A percentile compares a stretch with the other conserved stretches of the same genome.
phyloP scores from a whole-genome alignment of 2,797 vertebrate species.

The Thamnophis elegans region DNA sequence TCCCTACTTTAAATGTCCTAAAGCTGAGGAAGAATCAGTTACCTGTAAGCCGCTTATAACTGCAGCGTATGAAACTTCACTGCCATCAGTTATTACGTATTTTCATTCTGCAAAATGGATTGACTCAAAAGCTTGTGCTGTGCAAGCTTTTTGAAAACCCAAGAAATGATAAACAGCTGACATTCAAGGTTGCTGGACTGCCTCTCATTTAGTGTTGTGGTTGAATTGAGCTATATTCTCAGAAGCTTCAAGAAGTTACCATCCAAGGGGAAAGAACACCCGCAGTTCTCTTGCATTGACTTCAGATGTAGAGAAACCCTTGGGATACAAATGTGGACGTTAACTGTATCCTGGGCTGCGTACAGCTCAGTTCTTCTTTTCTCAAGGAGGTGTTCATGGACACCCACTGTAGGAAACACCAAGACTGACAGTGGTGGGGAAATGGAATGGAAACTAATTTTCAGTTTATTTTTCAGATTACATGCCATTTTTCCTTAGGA shows the following conservation, averaged over 20 bases:
- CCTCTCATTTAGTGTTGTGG: slow-evolving; percentile 49
- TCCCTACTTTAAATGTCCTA: slow-evolving; percentile 34
- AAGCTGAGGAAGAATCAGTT: slow-evolving; percentile 68
- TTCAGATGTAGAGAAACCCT: not conserved
- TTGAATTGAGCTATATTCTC: slow-evolving; percentile 29
- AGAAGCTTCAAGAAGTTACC: slow-evolving; percentile 2
- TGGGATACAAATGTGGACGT: slow-evolving; percentile 12
- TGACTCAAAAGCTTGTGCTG: slow-evolving; percentile 6
- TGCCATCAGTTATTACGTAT: not conserved
- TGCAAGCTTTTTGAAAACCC: not conserved
- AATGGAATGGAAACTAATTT: slow-evolving; percentile 75
- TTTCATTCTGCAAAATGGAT: not conserved
- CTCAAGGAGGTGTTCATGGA: slow-evolving; percentile 69
- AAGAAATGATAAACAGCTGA: slow-evolving; percentile 13
- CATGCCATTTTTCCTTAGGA: slow-evolving; percentile 81
- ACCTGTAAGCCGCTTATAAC: slow-evolving; percentile 67
- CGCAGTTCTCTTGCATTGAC: slow-evolving; percentile 5
- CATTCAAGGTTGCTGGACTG: slow-evolving; percentile 8
- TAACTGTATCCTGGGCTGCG: not conserved
- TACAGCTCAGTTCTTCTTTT: slow-evolving; percentile 8
- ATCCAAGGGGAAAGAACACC: not conserved
- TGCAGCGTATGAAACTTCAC: slow-evolving; percentile 24
- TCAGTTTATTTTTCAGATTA: slow-evolving; percentile 84
- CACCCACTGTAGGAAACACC: slow-evolving; percentile 56
- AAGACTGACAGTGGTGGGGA: slow-evolving; percentile 62